These are phyloP conservation scores for Danio choprae DNA, from an alignment of 2,797 vertebrate genomes.

Conservation along the genomic window DNA sequence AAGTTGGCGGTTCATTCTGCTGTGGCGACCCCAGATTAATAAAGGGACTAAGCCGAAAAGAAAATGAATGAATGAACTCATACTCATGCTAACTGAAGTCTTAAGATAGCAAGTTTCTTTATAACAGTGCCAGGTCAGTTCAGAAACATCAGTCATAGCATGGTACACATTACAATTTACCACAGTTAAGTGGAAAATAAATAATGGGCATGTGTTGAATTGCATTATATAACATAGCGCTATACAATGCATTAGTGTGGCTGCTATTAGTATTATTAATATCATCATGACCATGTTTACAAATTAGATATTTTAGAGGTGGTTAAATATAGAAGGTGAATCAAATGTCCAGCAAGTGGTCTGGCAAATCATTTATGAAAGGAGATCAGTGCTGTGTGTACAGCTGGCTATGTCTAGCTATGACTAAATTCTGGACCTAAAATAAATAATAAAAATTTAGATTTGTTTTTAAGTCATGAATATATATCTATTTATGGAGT, in stretches of 20 bases:
- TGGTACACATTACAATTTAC: background rate
- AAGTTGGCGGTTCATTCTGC: no score
- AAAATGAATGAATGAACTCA: no score
- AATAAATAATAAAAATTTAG: background rate
- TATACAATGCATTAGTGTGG: no score
- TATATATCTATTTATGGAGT: background rate
- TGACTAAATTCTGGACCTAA: background rate
- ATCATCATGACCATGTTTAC: no score
- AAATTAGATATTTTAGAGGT: no score
- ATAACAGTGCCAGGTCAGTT: background rate
- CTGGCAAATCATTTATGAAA: background rate
- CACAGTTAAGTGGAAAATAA: background rate
- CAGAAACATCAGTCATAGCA: background rate
- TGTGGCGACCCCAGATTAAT: no score
- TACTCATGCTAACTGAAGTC: background rate
- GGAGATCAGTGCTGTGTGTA: background rate
- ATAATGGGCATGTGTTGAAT: background rate
- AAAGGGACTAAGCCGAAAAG: no score
- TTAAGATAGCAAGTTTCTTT: background rate
- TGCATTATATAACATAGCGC: background rate
- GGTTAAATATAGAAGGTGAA: background rate
- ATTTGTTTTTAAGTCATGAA: background rate
- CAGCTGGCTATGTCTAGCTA: background rate
- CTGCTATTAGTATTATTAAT: no score
- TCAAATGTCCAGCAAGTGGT: background rate